Evolutionary conservation across 2,113 vertebrate species (phyloP), one percentile per base, ranked within the genome.

Genomic region (Sitta europaea): DNA sequence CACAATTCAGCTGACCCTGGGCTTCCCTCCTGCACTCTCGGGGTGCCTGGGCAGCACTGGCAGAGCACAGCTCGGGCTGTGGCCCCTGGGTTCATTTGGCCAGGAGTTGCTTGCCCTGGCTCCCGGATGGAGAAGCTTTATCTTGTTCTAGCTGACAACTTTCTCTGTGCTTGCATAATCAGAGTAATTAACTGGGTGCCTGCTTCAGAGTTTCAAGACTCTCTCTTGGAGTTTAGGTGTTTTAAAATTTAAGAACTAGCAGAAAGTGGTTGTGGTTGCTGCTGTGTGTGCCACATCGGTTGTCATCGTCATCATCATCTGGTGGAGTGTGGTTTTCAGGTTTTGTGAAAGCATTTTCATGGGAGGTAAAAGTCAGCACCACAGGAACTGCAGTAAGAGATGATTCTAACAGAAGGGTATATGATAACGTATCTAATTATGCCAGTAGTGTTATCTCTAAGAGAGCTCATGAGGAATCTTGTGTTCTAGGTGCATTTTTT

Each of bases 221-320:
- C 40, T 88, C 7, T 85, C 72, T 54, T 73, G 38, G 0, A 2
- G 12, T 21, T 66, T 3, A 50, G 42, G 21, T 67, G 9, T 86
- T 88, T 81, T 55, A 50, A 76, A 84, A 80, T 54, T 11, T 53
- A 29, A 66, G 84, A 81, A 14, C 20, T 51, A 12, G 8, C 22
- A 66, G 66, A 28, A 54, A 74, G 38, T 13, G 43, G 35, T 28
- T n/a, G 24, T 42, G 18, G 12, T 40, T 51, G 23, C 68, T 62
- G 22, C 21, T 57, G 3, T 33, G 57, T 53, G 40, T n/a, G 10
- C 21, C 23, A 6, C 25, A 12, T 62, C 22, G 8, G 35, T 25
- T 59, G 22, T 40, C 48, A 10, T 43, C 0, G 0, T 23, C 25
- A 3, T 50, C 35, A 4, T 82, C 33, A 6, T 51, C 9, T 57